phyloP scores from a whole-genome alignment of 2,797 vertebrate genomes.

The Parauchenoglanis punctatus region DNA sequence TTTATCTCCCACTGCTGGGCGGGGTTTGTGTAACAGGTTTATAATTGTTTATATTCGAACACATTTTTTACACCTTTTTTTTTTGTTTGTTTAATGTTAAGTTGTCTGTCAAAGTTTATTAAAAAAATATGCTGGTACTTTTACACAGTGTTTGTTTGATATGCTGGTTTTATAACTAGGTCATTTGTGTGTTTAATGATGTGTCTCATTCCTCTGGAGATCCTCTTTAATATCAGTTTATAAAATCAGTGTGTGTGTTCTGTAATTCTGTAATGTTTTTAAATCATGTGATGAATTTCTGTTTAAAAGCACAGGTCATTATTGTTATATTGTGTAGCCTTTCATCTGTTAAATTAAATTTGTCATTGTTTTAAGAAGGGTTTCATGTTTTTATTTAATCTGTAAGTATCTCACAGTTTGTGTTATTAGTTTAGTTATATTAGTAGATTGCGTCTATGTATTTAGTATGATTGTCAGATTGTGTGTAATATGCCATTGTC shows the following conservation, averaged over 20 bases:
- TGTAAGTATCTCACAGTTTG: not conserved
- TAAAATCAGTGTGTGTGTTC: not conserved
- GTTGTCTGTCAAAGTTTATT: not conserved
- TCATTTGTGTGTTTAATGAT: constrained; percentile 6
- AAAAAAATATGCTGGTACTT: not conserved
- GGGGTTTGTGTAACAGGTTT: not conserved
- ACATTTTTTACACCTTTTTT: not conserved
- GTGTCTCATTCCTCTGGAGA: not conserved
- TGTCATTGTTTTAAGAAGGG: not conserved
- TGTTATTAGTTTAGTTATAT: too few species aligned
- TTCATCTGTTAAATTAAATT: not conserved
- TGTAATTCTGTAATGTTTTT: not conserved
- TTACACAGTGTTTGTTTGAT: not conserved
- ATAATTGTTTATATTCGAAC: not conserved
- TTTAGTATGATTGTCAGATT: too few species aligned
- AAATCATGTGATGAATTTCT: not conserved
- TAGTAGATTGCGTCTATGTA: too few species aligned
- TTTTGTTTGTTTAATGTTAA: not conserved
- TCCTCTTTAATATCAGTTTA: not conserved
- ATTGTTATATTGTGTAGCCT: not conserved
- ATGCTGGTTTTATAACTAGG: not conserved
- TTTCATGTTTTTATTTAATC: not conserved
- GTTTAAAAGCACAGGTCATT: not conserved
- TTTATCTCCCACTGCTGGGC: not conserved
- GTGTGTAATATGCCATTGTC: too few species aligned